These are phyloP conservation scores for Plemyria rubiginata DNA, from an alignment of 2,888 invertebrate species.

Conservation along the genomic window DNA sequence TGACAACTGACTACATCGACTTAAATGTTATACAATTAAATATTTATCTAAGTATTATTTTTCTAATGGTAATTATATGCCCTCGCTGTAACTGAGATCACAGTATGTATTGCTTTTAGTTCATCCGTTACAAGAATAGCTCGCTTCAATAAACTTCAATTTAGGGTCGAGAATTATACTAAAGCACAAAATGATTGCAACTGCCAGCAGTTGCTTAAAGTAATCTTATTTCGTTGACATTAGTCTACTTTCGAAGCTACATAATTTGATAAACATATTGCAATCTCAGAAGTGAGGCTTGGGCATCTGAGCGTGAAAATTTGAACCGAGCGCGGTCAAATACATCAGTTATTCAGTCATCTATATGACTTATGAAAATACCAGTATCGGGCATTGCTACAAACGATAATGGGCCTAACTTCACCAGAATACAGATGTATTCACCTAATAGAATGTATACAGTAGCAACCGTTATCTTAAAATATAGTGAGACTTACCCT, in stretches of 20 bases:
- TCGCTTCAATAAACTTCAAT: constrained; percentile 26
- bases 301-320: constrained; percentile 56
- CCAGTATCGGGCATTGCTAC: background rate
- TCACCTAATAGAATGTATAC: no score
- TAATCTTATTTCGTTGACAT: constrained; percentile 9
- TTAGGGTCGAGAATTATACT: constrained; percentile 35
- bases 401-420: background rate
- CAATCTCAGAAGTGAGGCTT: constrained; percentile 51
- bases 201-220: constrained; percentile 63
- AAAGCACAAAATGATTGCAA: constrained; percentile 42
- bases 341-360: constrained; percentile 12
- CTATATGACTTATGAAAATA: constrained; percentile 28
- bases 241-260: constrained; percentile 19
- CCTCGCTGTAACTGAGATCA: constrained; percentile 62
- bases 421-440: background rate
- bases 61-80: constrained; percentile 68
- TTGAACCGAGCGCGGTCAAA: constrained; percentile 48
- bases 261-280: constrained; percentile 32
- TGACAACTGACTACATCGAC: constrained; percentile 80
- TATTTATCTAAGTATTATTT: constrained; percentile 71
- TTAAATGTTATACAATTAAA: constrained; percentile 73
- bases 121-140: constrained; percentile 10
- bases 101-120: constrained; percentile 37
- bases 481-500: background rate
- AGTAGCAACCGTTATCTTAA: background rate